Conservation (phyloP, 2,797 vertebrate species). For the Eremophila alpestris region DNA sequence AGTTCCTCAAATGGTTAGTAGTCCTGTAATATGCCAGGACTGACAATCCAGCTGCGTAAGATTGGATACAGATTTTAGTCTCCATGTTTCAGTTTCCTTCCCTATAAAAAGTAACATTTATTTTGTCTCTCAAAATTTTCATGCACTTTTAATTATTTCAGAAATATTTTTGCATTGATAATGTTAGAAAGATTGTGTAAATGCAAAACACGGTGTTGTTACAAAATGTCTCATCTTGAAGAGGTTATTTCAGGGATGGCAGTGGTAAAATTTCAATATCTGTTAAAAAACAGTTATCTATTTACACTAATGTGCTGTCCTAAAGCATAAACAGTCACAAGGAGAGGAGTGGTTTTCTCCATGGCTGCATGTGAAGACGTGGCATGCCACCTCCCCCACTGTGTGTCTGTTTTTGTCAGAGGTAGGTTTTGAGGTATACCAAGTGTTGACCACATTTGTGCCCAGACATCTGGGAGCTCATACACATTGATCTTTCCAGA, state of each 20-base stretch:
- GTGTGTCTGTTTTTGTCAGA: neutral
- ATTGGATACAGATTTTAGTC: neutral
- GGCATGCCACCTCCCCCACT: rapidly evolving
- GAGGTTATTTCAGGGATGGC: neutral
- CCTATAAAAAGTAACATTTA: neutral
- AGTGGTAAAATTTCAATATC: neutral
- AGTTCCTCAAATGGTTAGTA: neutral
- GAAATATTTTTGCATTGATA: neutral
- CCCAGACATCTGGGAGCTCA: neutral
- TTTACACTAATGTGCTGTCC: neutral
- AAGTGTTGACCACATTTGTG: neutral
- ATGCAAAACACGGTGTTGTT: neutral
- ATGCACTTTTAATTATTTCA: neutral
- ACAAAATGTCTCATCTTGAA: neutral
- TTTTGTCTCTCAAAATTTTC: neutral
- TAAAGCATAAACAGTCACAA: neutral
- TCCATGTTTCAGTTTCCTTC: neutral
- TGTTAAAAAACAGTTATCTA: neutral
- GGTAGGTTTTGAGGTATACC: neutral
- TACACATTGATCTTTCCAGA: neutral
- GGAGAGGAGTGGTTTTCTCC: neutral
- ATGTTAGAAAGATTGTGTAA: neutral
- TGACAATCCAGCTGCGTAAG: neutral
- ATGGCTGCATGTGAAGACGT: neutral
- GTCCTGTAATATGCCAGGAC: neutral